phyloP scores from a whole-genome alignment of 2,888 invertebrate genomes.

The Dione vanillae region DNA sequence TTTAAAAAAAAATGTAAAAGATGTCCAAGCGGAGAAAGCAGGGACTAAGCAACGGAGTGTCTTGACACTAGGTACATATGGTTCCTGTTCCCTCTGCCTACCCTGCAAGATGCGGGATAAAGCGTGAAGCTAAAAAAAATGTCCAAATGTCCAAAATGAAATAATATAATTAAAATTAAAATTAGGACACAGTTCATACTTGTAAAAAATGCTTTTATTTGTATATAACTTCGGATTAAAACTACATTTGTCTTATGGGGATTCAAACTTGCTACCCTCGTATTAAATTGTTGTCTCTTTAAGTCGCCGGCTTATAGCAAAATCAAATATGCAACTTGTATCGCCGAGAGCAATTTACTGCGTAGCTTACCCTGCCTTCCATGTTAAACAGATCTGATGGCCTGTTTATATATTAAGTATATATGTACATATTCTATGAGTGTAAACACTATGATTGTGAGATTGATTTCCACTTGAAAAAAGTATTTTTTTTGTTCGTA shows the following conservation, averaged over 20 bases:
- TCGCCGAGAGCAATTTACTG: conserved; percentile 16
- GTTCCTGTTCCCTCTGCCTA: not conserved
- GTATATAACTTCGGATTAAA: not conserved
- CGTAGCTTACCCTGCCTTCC: conserved; percentile 16
- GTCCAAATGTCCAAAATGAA: too few species aligned
- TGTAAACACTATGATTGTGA: too few species aligned
- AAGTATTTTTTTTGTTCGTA: too few species aligned
- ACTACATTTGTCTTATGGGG: not conserved
- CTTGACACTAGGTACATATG: not conserved
- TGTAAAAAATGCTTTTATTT: too few species aligned
- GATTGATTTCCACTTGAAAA: too few species aligned
- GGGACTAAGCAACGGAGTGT: not conserved
- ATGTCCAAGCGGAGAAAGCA: too few species aligned
- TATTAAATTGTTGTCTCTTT: not conserved
- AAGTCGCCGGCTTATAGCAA: conserved; percentile 13
- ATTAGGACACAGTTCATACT: too few species aligned
- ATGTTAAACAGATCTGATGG: conserved; percentile 17
- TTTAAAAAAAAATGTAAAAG: too few species aligned
- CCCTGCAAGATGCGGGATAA: not conserved
- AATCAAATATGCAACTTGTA: conserved; percentile 28
- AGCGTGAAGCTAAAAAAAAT: not conserved
- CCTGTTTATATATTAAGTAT: conserved; percentile 10
- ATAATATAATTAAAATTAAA: too few species aligned
- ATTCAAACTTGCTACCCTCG: not conserved
- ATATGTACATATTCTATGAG: not conserved